Conservation (phyloP, 2,797 vertebrate species). For the Antrozous pallidus region DNA sequence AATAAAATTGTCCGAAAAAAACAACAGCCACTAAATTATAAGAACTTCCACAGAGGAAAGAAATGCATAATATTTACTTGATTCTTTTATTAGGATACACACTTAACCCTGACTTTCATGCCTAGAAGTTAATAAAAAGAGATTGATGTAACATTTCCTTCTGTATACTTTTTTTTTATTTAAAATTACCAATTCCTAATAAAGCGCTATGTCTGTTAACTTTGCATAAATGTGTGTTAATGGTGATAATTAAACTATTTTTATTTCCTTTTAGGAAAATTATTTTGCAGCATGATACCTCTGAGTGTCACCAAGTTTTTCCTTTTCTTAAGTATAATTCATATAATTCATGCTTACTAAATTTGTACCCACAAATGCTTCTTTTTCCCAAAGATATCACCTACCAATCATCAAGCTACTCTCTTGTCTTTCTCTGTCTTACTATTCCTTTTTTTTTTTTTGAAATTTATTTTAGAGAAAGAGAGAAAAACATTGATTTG, state of each 20-base stretch:
- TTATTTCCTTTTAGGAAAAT: neutral
- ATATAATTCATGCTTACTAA: neutral
- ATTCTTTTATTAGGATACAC: neutral
- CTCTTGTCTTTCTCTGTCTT: neutral
- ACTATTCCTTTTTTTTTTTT: neutral
- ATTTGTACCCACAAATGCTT: neutral
- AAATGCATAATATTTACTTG: neutral
- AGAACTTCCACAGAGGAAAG: neutral
- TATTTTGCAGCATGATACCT: neutral
- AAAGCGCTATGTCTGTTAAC: neutral
- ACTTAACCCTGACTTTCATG: neutral
- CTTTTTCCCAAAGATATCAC: neutral
- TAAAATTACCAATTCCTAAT: neutral
- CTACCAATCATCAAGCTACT: neutral
- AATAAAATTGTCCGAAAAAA: neutral
- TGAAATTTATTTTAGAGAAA: neutral
- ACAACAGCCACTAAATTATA: neutral
- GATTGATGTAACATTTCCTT: neutral
- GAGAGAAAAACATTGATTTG: neutral
- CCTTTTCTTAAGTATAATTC: conserved; percentile 9
- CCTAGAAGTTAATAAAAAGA: neutral
- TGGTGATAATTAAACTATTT: neutral
- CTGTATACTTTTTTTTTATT: neutral
- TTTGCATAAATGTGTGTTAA: conserved; percentile 1
- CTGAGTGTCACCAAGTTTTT: neutral